Percentiles rank a stretch among this genome's conserved stretches.
phyloP scores from a whole-genome alignment of 2,888 invertebrate genomes.

The Cynaeus angustus region DNA sequence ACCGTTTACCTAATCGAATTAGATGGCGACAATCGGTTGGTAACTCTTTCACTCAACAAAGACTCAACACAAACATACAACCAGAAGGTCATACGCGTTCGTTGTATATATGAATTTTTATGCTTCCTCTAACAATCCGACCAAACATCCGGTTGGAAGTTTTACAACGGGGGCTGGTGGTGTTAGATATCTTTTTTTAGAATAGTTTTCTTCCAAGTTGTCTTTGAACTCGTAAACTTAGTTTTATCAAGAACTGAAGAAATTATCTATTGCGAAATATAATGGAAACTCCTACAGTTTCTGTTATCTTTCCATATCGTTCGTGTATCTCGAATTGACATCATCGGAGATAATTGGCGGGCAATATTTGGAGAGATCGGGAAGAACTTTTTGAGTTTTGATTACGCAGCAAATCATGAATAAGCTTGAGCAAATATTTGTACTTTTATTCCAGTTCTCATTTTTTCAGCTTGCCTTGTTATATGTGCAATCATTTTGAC shows the following conservation, averaged over 20 bases:
- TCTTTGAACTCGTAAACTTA: slow-evolving; percentile 5
- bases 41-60: slow-evolving; percentile 19
- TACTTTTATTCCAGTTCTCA: too few species aligned
- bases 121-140: slow-evolving; percentile 57
- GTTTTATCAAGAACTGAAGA: background rate
- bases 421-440: too few species aligned
- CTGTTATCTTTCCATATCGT: slow-evolving; percentile 13
- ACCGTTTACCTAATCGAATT: slow-evolving; percentile 27
- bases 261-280: slow-evolving; percentile 11
- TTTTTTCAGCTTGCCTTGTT: too few species aligned
- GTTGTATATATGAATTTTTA: slow-evolving; percentile 55
- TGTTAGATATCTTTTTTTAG: slow-evolving; percentile 10
- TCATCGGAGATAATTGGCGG: too few species aligned
- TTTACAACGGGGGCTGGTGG: slow-evolving; percentile 19
- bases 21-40: slow-evolving; percentile 16
- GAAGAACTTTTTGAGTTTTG: too few species aligned
- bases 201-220: background rate
- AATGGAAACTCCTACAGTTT: slow-evolving; percentile 11
- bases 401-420: too few species aligned
- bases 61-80: background rate
- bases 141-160: slow-evolving; percentile 59
- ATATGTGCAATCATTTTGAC: too few species aligned
- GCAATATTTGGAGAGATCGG: too few species aligned
- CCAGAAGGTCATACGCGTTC: slow-evolving; percentile 40
- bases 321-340: slow-evolving; percentile 9